These are phyloP conservation scores for Pocillopora verrucosa DNA, from an alignment of 64 coral and sea anemone species.

Conservation along the genomic window DNA sequence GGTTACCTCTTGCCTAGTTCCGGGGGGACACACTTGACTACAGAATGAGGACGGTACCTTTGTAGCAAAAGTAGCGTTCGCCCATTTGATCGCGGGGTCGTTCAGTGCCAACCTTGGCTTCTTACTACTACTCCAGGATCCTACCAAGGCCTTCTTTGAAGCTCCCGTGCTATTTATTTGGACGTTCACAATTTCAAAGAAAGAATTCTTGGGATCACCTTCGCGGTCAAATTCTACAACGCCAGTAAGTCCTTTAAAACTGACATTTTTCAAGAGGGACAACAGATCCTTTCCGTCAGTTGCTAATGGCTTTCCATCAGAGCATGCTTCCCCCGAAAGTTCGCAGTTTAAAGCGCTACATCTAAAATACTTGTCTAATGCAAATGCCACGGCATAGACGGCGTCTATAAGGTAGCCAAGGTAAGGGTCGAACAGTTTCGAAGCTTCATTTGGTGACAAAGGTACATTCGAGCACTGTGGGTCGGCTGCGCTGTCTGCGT, in stretches of 20 bases:
- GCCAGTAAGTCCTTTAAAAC: slow-evolving; percentile 26
- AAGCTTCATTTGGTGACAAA: background rate
- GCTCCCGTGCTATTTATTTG: background rate
- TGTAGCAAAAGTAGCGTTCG: background rate
- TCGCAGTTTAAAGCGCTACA: background rate
- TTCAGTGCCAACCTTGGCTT: background rate
- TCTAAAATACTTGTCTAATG: background rate
- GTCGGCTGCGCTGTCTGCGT: background rate
- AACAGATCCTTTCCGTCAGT: background rate
- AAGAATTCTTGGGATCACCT: slow-evolving; percentile 6
- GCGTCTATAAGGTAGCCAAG: slow-evolving; percentile 34
- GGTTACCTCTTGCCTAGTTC: background rate
- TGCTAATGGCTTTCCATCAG: background rate
- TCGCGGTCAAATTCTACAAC: slow-evolving; percentile 16
- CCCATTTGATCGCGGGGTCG: slow-evolving; percentile 24
- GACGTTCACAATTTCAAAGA: slow-evolving; percentile 34
- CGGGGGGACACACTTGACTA: background rate
- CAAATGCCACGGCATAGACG: background rate
- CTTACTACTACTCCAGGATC: slow-evolving; percentile 2
- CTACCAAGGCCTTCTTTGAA: background rate
- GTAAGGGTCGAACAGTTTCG: slow-evolving; percentile 3
- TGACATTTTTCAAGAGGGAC: background rate
- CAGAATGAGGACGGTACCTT: slow-evolving; percentile 19
- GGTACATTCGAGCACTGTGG: background rate
- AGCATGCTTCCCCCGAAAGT: background rate